Percentiles rank a stretch among this genome's conserved stretches.
Conservation (phyloP, 2,888 invertebrate genomes). For the Linnaemya vulpina region DNA sequence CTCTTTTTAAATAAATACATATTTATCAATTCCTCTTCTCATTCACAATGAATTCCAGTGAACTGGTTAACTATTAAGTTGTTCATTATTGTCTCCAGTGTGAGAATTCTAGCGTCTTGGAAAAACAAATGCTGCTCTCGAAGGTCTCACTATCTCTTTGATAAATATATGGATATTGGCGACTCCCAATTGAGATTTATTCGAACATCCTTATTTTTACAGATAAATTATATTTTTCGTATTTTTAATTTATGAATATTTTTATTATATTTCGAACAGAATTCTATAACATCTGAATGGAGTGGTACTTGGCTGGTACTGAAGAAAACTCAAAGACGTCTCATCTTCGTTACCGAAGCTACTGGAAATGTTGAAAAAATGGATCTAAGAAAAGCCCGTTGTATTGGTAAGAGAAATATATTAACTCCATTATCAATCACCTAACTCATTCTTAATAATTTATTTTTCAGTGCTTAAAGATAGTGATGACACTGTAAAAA, state of each 20-base stretch:
- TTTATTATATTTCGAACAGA: slow-evolving; percentile 73
- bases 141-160: too few species aligned
- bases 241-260: too few species aligned
- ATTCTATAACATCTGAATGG: slow-evolving; percentile 84
- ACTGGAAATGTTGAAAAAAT: slow-evolving; percentile 85
- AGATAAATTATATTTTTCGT: not conserved
- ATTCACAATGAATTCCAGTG: too few species aligned
- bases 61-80: too few species aligned
- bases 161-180: too few species aligned
- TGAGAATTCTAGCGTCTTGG: too few species aligned
- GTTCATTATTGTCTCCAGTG: too few species aligned
- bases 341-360: slow-evolving; percentile 80
- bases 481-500: slow-evolving; percentile 84
- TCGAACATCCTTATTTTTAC: too few species aligned
- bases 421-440: not conserved
- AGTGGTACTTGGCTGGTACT: slow-evolving; percentile 92
- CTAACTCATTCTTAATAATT: not conserved
- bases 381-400: slow-evolving; percentile 91
- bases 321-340: slow-evolving; percentile 86
- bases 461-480: slow-evolving; percentile 85
- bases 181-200: too few species aligned
- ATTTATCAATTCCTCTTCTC: too few species aligned
- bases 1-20: too few species aligned
- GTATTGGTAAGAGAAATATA: slow-evolving; percentile 85
- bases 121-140: too few species aligned